Base-by-base conservation (phyloP, 2,888 invertebrate genomes). In the Balanococcus diminutus region DNA sequence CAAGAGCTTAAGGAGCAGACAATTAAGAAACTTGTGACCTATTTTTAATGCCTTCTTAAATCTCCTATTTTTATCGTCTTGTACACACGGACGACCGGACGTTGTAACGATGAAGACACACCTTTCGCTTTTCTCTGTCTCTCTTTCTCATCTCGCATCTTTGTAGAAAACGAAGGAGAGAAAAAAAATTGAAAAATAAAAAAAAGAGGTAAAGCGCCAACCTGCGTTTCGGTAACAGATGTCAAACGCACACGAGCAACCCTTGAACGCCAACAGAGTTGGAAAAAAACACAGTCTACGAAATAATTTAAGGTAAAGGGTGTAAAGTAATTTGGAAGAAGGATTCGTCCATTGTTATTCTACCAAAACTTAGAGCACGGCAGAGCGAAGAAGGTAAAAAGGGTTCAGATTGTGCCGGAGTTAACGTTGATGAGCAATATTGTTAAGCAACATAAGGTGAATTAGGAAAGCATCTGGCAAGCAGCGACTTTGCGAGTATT, bases 281-380 rank as follows among this genome's bases (percentile, higher is more conserved):
- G 42, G 42, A 81, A 31, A 83, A 51, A 56, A 56, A 51, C n/a
- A 61, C 36, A 46, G 83, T 61, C 83, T 61, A 61, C 61, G 83
- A 83, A 83, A 56, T 83, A 83, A 83, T 83, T 83, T 83, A 83
- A 83, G 83, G 83, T 83, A 83, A 83, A 83, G 83, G 83, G 83
- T 36, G 83, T 83, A 83, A 61, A 83, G 39, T 83, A 83, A 83
- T 83, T 83, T 83, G 61, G 83, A 83, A 61, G 83, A 83, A 51
- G 83, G 83, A 83, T 83, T 83, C 83, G 83, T 83, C 83, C 67
- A 83, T 83, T 83, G 83, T 83, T 83, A 83, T 61, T 56, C 61
- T n/a, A 32, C 25, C 11, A 83, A 25, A 83, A 61, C 32, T 46
- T 61, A 31, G 51, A 61, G 36, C 19, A 31, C 56, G 36, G 36